phyloP scores from a whole-genome alignment of 1,140 invertebrate genomes.

The Dendrolimus punctatus region DNA sequence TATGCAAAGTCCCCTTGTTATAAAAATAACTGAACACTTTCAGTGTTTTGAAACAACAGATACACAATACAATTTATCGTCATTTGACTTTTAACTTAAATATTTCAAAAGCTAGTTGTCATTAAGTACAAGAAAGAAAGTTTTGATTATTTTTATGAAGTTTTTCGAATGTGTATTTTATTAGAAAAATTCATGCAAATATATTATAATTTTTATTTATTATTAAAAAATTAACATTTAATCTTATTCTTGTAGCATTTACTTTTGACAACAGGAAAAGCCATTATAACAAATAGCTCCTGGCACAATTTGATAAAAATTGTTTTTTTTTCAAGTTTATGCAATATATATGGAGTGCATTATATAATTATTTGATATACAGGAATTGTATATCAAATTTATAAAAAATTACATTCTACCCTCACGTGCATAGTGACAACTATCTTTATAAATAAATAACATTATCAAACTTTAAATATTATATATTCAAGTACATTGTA shows the following conservation, averaged over 20 bases:
- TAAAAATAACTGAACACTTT: conserved; percentile 51
- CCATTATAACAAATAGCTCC: no score
- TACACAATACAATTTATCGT: conserved; percentile 35
- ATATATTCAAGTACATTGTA: conserved; percentile 25
- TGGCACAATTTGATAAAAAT: no score
- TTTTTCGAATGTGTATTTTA: no score
- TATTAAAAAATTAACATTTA: no score
- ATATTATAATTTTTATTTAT: no score
- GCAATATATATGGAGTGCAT: no score
- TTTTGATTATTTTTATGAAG: no score
- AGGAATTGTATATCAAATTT: background rate
- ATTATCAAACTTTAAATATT: conserved; percentile 22
- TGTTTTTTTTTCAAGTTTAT: no score
- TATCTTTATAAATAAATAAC: conserved; percentile 30
- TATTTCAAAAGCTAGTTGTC: background rate
- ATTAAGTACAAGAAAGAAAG: background rate
- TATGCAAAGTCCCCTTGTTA: conserved; percentile 28
- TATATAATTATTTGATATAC: no score
- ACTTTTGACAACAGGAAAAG: no score
- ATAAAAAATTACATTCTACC: background rate
- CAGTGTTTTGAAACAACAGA: conserved; percentile 40
- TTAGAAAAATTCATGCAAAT: no score
- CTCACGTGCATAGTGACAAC: background rate
- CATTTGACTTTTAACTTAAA: conserved; percentile 32
- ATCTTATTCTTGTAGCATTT: no score